Conservation (phyloP, 2,797 vertebrate genomes). For the Aldrovandia affinis region DNA sequence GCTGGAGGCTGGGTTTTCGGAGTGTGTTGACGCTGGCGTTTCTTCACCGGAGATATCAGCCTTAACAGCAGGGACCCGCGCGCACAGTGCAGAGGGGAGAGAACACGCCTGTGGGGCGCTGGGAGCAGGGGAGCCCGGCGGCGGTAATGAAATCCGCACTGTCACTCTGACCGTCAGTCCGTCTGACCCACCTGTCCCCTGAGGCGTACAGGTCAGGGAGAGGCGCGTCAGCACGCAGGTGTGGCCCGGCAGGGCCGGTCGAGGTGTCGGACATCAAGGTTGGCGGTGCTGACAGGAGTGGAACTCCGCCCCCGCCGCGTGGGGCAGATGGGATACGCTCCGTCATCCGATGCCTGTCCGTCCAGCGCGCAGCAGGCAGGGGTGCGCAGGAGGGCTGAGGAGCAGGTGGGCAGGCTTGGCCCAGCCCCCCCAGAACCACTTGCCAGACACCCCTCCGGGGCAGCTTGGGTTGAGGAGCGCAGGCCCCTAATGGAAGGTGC, state of each 20-base stretch:
- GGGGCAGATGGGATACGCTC: neutral
- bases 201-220: too few relatives aligned
- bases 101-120: neutral
- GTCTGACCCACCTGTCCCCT: too few relatives aligned
- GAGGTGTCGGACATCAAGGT: neutral
- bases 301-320: neutral
- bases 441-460: neutral
- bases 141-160: too few relatives aligned
- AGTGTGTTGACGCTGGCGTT: neutral
- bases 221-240: too few relatives aligned
- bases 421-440: neutral
- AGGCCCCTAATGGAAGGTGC: too few relatives aligned
- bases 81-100: neutral
- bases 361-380: neutral
- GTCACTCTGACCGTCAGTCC: too few relatives aligned
- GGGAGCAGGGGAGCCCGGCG: too few relatives aligned
- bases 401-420: neutral
- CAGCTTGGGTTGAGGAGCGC: neutral
- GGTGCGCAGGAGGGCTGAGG: neutral
- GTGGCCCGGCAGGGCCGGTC: neutral
- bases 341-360: neutral
- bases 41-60: neutral
- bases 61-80: neutral
- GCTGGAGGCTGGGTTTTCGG: neutral
- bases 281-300: neutral